Percentiles rank a stretch among this genome's conserved stretches.
These are phyloP conservation scores for Limnephilus auricula DNA, from an alignment of 2,888 invertebrate genomes.

Conservation along the genomic window DNA sequence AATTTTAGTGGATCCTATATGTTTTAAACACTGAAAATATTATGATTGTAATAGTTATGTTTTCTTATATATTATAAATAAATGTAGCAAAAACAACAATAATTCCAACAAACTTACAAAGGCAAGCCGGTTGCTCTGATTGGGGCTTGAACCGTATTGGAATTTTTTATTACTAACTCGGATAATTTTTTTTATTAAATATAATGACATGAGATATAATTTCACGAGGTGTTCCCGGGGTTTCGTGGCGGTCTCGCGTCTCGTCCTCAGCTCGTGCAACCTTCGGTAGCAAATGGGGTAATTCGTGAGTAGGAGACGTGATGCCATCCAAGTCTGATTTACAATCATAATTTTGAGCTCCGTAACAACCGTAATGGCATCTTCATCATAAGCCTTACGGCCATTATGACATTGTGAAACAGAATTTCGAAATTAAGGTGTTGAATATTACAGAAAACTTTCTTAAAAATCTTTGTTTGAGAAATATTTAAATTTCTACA, in stretches of 20 bases:
- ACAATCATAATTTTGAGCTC: background rate
- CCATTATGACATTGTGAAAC: background rate
- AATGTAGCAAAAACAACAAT: too few species aligned
- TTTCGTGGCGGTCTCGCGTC: background rate
- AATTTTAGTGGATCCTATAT: too few species aligned
- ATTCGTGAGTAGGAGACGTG: background rate
- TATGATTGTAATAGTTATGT: too few species aligned
- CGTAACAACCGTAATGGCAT: background rate
- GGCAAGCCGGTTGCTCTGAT: background rate
- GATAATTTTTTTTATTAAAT: background rate
- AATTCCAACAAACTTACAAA: background rate
- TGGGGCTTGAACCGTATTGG: background rate
- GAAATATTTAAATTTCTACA: background rate
- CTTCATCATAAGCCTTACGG: background rate
- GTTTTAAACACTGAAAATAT: too few species aligned
- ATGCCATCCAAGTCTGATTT: background rate
- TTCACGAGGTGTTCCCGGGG: background rate
- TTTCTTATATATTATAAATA: too few species aligned
- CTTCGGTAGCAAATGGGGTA: background rate
- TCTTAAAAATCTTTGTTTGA: background rate
- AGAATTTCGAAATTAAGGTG: background rate
- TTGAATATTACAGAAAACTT: background rate
- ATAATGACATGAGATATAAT: background rate
- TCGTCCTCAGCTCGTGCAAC: conserved; percentile 2
- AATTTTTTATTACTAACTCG: too few species aligned